Evolutionary conservation across 2,797 vertebrate species (phyloP), one percentile per base, ranked within the genome.

Genomic region (Pangasius sanitwongsei): DNA sequence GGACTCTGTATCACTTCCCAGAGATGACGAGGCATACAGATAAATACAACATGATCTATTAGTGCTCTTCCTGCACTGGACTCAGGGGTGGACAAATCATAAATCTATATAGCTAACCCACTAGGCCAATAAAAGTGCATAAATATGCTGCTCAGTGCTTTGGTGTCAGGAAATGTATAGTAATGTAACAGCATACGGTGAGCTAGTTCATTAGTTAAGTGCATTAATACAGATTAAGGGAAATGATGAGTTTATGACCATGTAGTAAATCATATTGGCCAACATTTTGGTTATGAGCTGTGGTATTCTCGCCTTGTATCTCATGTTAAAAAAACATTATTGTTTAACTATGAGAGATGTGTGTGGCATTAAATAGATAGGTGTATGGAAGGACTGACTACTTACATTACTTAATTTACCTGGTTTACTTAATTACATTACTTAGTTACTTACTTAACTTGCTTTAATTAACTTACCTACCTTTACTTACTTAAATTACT

Each of bases 71-170:
- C 41, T 65, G 82, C 82, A 69, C n/a, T 23, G 44, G 16, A 13
- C n/a, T 84, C 83, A 7, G 63, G 18, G 41, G 83, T 85, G 83
- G 63, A 85, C 83, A 85, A 34, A 85, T 85, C 83, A 25, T 53
- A 31, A 9, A 34, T 50, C 41, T 53, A 13, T 50, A n/a, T 34
- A 34, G 0, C 28, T 6, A 13, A 13, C 9, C 4, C 11, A 53
- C 16, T 44, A 50, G 6, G n/a, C 23, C 23, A 37, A 15, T 41
- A 6, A n/a, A 44, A 16, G 20, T 4, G 13, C 18, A 48, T 48
- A 4, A 44, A n/a, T 8, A n/a, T 41, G 50, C 6, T 74, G 41
- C 44, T n/a, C 8, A 4, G 41, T 11, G 6, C 28, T 44, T 65
- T 44, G 20, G 20, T 37, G 53, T 61, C 31, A 15, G 55, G 20